phyloP scores from a whole-genome alignment of 2,113 vertebrate species.

The Rousettus leschenaultii region DNA sequence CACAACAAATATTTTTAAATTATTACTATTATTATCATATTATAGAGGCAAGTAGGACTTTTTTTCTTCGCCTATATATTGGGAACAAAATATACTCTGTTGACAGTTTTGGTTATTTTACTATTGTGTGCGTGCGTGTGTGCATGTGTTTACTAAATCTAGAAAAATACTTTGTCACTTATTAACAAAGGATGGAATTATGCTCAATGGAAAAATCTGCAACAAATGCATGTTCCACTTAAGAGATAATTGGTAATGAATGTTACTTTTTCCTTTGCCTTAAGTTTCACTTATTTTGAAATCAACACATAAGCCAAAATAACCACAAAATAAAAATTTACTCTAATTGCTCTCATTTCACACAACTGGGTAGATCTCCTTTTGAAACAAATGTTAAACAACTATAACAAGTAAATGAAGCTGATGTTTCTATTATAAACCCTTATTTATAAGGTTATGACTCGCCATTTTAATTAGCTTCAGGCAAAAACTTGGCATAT shows the following conservation, averaged over 20 bases:
- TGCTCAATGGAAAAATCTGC: conserved; percentile 40
- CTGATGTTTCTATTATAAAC: conserved; percentile 65
- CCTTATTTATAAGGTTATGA: conserved; percentile 67
- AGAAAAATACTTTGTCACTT: conserved; percentile 31
- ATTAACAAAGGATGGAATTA: conserved; percentile 20
- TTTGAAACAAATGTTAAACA: conserved; percentile 69
- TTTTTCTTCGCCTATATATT: neutral
- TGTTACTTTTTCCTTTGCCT: conserved; percentile 74
- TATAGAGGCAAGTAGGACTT: conserved; percentile 15
- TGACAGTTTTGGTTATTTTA: conserved; percentile 15
- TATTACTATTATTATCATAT: conserved; percentile 1
- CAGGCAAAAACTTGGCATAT: conserved; percentile 63
- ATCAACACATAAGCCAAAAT: conserved; percentile 61
- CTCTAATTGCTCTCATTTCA: conserved; percentile 75
- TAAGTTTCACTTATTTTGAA: conserved; percentile 75
- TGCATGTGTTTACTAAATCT: conserved; percentile 19
- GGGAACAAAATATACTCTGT: conserved; percentile 14
- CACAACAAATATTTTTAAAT: neutral
- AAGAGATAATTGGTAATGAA: conserved; percentile 60
- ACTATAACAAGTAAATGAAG: conserved; percentile 61
- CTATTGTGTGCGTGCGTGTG: neutral
- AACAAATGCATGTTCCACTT: conserved; percentile 43
- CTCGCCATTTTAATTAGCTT: conserved; percentile 70
- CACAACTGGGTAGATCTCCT: conserved; percentile 63
- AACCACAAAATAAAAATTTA: conserved; percentile 73